A percentile compares a stretch with the other conserved stretches of the same genome.
Evolutionary conservation across 1,140 invertebrate species (phyloP).

Genomic region (Drosophila quadrilineata): DNA sequence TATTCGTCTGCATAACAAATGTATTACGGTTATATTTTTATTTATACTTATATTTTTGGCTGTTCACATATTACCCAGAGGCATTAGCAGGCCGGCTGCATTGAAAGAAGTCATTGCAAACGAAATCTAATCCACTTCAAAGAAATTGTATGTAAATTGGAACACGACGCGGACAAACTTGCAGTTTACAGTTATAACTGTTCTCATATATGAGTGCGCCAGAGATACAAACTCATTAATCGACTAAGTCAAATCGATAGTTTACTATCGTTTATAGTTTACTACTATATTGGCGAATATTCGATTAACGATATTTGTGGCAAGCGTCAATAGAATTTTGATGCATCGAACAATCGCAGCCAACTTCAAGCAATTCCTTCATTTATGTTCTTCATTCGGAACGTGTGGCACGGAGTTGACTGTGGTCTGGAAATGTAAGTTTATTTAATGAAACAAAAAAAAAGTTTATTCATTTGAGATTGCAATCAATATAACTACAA

Average conservation of each 20-base stretch:
- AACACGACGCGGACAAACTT: background rate
- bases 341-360: constrained; percentile 10
- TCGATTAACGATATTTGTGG: background rate
- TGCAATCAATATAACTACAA: constrained; percentile 71
- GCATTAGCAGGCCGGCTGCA: constrained; percentile 6
- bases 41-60: background rate
- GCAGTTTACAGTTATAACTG: constrained; percentile 29
- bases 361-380: constrained; percentile 15
- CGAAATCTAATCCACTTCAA: background rate
- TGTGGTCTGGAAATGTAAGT: constrained; percentile 9
- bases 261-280: no score
- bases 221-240: constrained; percentile 1
- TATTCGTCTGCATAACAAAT: constrained; percentile 42
- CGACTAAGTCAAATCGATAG: no score
- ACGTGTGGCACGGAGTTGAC: background rate
- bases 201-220: constrained; percentile 11
- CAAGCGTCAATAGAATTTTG: background rate
- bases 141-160: background rate
- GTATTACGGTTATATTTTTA: background rate
- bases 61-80: constrained; percentile 18
- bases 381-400: constrained; percentile 7
- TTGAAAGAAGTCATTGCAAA: constrained; percentile 36
- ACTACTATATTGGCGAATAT: background rate
- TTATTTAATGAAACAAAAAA: background rate
- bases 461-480: background rate